Evolutionary conservation across 2,888 invertebrate species (phyloP).

Genomic region (Melolontha melolontha): DNA sequence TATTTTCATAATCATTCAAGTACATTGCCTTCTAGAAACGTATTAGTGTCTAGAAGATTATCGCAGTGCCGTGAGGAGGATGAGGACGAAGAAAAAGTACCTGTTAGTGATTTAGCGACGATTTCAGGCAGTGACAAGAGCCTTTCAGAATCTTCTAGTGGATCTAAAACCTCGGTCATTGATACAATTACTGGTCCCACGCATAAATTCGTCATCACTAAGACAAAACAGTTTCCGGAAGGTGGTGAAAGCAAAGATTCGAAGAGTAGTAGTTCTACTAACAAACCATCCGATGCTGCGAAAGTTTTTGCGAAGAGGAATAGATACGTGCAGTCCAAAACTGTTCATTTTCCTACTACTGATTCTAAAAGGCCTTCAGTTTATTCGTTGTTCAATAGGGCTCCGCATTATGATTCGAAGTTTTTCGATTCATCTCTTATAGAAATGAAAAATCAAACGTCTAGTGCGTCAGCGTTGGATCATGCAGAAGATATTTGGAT

Average conservation of each 20-base stretch:
- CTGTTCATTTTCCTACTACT: constrained; percentile 76
- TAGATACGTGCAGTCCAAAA: constrained; percentile 72
- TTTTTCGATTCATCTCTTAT: constrained; percentile 87
- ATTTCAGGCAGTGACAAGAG: constrained; percentile 65
- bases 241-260: constrained; percentile 20
- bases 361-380: constrained; percentile 73
- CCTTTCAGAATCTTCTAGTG: constrained; percentile 62
- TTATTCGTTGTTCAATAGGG: constrained; percentile 70
- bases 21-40: constrained; percentile 74
- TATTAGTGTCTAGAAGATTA: constrained; percentile 74
- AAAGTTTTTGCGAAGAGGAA: constrained; percentile 66
- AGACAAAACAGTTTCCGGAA: constrained; percentile 59
- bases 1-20: constrained; percentile 81
- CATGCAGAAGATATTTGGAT: constrained; percentile 79
- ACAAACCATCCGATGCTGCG: constrained; percentile 64
- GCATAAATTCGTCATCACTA: constrained; percentile 70
- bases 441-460: constrained; percentile 82
- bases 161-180: constrained; percentile 64
- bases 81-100: constrained; percentile 74
- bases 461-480: constrained; percentile 72
- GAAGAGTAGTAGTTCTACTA: constrained; percentile 57
- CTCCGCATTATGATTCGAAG: constrained; percentile 80
- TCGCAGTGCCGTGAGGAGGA: constrained; percentile 89
- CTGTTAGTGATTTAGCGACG: constrained; percentile 58
- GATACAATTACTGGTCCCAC: constrained; percentile 65